Percentiles rank a stretch among this genome's conserved stretches.
Evolutionary conservation across 2,113 vertebrate genomes (phyloP).

Genomic region (Argyrosomus japonicus): DNA sequence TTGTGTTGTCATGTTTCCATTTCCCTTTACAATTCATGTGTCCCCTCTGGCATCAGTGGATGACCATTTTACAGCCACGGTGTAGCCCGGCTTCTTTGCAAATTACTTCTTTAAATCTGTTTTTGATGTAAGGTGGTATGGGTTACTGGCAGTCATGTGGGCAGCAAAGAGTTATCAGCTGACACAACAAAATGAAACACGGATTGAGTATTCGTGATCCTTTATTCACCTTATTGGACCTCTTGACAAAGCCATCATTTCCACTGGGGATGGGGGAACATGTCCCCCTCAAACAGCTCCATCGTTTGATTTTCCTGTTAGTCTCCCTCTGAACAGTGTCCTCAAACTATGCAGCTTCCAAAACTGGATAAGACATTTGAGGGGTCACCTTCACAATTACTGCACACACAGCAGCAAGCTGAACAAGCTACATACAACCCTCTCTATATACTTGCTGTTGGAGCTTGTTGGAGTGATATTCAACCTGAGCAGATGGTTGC

Average conservation of each 20-base stretch:
- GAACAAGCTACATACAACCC: neutral
- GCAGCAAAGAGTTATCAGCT: neutral
- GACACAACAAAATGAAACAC: neutral
- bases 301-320: too few species aligned
- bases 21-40: neutral
- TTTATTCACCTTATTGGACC: neutral
- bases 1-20: neutral
- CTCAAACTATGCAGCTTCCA: too few species aligned
- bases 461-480: neutral
- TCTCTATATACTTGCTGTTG: neutral
- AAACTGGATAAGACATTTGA: too few species aligned
- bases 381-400: neutral
- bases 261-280: too few species aligned
- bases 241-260: neutral
- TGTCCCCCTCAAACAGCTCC: too few species aligned
- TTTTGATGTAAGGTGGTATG: neutral
- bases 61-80: neutral
- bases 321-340: too few species aligned
- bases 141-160: neutral
- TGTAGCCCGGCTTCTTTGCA: neutral
- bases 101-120: neutral
- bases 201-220: neutral
- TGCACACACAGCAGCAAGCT: neutral
- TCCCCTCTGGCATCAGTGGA: neutral
- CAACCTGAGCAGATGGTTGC: neutral